Evolutionary conservation across 2,113 vertebrate genomes (phyloP).

Genomic region (Crotalus tigris): DNA sequence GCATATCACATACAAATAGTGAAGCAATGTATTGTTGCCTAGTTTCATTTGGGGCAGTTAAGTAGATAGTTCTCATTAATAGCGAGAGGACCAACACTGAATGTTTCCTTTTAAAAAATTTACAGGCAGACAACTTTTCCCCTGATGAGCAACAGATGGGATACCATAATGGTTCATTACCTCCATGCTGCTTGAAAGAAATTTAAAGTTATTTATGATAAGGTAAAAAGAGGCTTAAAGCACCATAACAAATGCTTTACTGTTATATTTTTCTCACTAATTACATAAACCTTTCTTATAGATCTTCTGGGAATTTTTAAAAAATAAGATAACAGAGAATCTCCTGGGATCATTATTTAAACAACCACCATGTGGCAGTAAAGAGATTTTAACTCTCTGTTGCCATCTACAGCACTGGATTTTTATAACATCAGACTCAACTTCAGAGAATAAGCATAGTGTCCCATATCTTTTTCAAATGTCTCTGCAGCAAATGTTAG

Average conservation of each 20-base stretch:
- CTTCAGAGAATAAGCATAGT: neutral
- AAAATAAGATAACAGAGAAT: conserved; percentile 59
- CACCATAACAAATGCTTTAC: conserved; percentile 62
- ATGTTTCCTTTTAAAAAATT: conserved; percentile 66
- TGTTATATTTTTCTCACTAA: conserved; percentile 67
- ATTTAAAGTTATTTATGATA: conserved; percentile 76
- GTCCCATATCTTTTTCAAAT: neutral
- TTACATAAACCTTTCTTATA: conserved; percentile 53
- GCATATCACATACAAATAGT: neutral
- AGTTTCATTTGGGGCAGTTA: conserved; percentile 67
- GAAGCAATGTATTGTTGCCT: conserved; percentile 47
- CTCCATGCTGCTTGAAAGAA: conserved; percentile 71
- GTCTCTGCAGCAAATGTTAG: conserved; percentile 39
- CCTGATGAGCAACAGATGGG: conserved; percentile 77
- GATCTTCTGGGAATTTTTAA: conserved; percentile 46
- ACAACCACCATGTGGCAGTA: neutral
- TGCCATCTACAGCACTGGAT: neutral
- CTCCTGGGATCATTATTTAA: conserved; percentile 51
- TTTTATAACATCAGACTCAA: neutral
- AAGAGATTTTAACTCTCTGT: neutral
- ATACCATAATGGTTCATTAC: conserved; percentile 77
- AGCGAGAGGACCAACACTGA: conserved; percentile 53
- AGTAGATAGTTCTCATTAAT: conserved; percentile 67
- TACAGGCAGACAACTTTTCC: conserved; percentile 51
- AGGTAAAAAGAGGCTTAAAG: conserved; percentile 71